Evolutionary conservation across 2,888 invertebrate genomes (phyloP).

Genomic region (Papilio demoleus): DNA sequence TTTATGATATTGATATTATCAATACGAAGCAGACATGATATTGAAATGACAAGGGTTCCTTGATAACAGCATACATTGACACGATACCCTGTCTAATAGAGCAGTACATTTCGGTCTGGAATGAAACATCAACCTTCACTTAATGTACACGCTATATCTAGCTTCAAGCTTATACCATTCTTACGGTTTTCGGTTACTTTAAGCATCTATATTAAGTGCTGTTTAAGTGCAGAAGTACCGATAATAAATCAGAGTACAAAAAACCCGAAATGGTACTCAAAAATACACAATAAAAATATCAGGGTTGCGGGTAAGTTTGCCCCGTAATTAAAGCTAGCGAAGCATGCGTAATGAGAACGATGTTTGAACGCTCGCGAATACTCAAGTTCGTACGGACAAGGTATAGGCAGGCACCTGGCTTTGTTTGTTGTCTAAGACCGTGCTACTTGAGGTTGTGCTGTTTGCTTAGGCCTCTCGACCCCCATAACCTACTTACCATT

Average conservation of each 20-base stretch:
- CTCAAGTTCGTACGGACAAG: constrained; percentile 67
- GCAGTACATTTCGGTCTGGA: constrained; percentile 61
- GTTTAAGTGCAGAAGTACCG: constrained; percentile 40
- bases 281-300: constrained; percentile 82
- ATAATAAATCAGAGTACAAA: constrained; percentile 25
- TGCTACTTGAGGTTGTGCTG: constrained; percentile 58
- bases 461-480: constrained; percentile 69
- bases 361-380: constrained; percentile 80
- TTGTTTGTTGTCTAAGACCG: constrained; percentile 74
- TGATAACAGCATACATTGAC: constrained; percentile 45
- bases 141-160: no score
- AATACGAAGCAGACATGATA: constrained; percentile 52
- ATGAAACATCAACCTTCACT: constrained; percentile 51
- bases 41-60: constrained; percentile 44
- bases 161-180: no score
- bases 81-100: constrained; percentile 78
- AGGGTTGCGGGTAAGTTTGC: constrained; percentile 70
- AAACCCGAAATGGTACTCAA: constrained; percentile 62
- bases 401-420: constrained; percentile 69
- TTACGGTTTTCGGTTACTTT: no score
- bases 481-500: constrained; percentile 67
- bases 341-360: constrained; percentile 79
- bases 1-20: constrained; percentile 42
- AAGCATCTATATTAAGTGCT: background rate
- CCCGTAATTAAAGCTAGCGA: constrained; percentile 80